These are phyloP conservation scores for Dysidea cf. avara DNA, from an alignment of 37 sponge, comb jelly and placozoan genomes.

Conservation along the genomic window DNA sequence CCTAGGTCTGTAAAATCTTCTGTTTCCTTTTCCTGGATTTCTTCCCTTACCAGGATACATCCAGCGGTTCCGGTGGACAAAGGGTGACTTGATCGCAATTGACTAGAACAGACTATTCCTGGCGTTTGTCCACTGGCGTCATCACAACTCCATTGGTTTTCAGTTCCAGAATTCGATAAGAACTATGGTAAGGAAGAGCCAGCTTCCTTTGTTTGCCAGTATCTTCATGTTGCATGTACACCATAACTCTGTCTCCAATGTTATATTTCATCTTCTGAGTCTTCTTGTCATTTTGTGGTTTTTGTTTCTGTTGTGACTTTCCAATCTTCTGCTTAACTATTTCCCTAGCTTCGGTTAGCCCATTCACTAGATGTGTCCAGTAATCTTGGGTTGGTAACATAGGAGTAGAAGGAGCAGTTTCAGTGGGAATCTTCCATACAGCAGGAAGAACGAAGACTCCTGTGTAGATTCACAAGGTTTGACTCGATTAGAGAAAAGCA, in stretches of 20 bases:
- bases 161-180: constrained; percentile 11
- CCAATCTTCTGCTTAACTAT: constrained; percentile 17
- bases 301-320: constrained; percentile 14
- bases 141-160: constrained; percentile 26
- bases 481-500: constrained; percentile 22
- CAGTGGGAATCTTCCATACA: constrained; percentile 28
- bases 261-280: background rate
- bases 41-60: too few species aligned
- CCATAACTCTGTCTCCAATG: constrained; percentile 26
- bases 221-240: constrained; percentile 21
- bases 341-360: background rate
- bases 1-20: too few species aligned
- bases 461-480: constrained; percentile 16
- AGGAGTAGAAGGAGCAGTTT: constrained; percentile 1
- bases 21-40: too few species aligned
- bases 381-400: constrained; percentile 2
- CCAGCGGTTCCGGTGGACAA: constrained; percentile 21
- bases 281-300: constrained; percentile 6
- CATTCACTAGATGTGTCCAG: background rate
- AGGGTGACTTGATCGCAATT: constrained; percentile 1
- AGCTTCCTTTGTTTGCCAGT: constrained; percentile 31
- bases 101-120: constrained; percentile 12
- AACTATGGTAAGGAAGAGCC: constrained; percentile 28
- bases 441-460: constrained; percentile 19
- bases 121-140: background rate